Evolutionary conservation across 2,113 vertebrate genomes (phyloP).

Genomic region (Heterochromis multidens): DNA sequence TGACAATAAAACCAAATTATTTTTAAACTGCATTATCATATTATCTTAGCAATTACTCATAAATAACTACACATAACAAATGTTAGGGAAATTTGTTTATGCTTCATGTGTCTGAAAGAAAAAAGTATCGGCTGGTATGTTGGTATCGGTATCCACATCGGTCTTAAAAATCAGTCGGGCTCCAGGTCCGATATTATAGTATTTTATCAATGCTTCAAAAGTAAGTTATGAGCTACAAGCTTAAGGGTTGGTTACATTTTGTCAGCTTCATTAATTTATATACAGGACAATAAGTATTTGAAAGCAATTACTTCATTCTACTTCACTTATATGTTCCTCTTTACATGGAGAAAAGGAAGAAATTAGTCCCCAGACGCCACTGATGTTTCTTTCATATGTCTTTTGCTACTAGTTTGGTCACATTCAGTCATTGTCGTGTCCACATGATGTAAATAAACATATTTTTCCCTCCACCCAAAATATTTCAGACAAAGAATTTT

Average conservation of each 20-base stretch:
- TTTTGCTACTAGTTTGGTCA: neutral
- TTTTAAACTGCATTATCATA: too few relatives aligned
- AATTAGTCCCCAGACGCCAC: neutral
- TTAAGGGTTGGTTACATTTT: neutral
- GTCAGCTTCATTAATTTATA: neutral
- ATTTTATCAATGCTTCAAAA: neutral
- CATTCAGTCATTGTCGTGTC: neutral
- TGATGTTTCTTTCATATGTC: neutral
- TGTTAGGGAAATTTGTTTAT: neutral
- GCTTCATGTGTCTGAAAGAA: neutral
- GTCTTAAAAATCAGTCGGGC: neutral
- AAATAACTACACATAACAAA: neutral
- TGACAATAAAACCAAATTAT: too few relatives aligned
- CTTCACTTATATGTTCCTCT: neutral
- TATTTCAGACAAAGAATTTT: neutral
- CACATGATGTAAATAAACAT: neutral
- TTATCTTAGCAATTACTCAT: neutral
- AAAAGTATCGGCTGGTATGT: neutral
- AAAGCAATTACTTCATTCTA: neutral
- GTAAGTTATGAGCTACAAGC: neutral
- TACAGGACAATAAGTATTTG: neutral
- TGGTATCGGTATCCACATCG: too few relatives aligned
- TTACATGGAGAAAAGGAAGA: neutral
- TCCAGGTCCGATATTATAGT: neutral
- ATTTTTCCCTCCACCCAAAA: neutral